Evolutionary conservation across 1,140 invertebrate species (phyloP), one percentile per base, ranked within the genome.

Genomic region (Propsilocerus akamusi): DNA sequence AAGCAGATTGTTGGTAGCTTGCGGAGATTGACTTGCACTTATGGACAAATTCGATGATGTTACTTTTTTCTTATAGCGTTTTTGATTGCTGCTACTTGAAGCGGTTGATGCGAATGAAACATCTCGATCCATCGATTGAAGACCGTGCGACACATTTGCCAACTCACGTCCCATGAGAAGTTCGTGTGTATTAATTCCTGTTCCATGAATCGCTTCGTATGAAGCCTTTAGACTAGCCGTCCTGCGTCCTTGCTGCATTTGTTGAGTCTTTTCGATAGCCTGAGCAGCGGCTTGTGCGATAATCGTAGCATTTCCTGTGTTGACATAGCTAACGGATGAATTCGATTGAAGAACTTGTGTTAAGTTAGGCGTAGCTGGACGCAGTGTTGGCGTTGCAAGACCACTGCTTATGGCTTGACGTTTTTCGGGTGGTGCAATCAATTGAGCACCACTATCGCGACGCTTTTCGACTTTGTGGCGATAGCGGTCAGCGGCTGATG

Each of bases 211-310:
- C 0, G 88, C 89, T 65, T 93, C 88, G 57, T 90, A 91, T 48
- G 90, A 95, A 14, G 93, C 92, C 68, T 97, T 97, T 49, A 97
- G 68, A 60, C 89, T 92, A 2, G 91, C 89, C 0, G 92, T 95
- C 46, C 93, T 73, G 51, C 93, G 72, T 0, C 93, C 93, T 55
- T 95, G 88, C 59, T 91, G 88, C 84, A 96, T 92, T 75, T 95
- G 91, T 58, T 97, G 90, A 12, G 94, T 97, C 4, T 91, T 91
- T 10, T 89, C 90, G 51, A 97, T 97, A 0, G 92, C 92, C 66
- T 97, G 92, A 20, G 90, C 93, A 0, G 92, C 92, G 12, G 92
- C 92, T 2, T 87, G 90, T 1, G 90, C 91, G 51, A 97, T 92
- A n/a, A n/a, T n/a, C n/a, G n/a, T n/a, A 0, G 92, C 86, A 59